phyloP scores from a whole-genome alignment of 2,113 vertebrate genomes.

The Myrmophylax atrothorax region DNA sequence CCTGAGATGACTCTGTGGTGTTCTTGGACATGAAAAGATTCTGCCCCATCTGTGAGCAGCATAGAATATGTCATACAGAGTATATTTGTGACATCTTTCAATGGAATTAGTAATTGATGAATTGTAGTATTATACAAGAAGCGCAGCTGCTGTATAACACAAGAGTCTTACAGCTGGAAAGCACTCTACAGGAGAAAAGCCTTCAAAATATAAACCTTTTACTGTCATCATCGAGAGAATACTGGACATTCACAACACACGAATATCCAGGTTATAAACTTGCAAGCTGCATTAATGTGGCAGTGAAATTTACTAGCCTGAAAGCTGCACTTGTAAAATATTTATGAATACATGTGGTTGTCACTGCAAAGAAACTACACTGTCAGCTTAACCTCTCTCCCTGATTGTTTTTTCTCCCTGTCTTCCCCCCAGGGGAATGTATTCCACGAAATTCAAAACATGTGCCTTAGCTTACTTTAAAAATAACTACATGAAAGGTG shows the following conservation, averaged over 20 bases:
- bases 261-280: conserved; percentile 72
- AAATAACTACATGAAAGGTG: conserved; percentile 16
- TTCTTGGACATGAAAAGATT: not conserved
- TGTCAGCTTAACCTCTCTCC: conserved; percentile 63
- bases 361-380: conserved; percentile 68
- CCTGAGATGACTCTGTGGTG: not conserved
- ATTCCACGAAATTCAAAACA: conserved; percentile 51
- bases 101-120: conserved; percentile 53
- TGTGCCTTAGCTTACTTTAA: conserved; percentile 21
- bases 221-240: conserved; percentile 54
- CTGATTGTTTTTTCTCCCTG: conserved; percentile 20
- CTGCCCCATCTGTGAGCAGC: not conserved
- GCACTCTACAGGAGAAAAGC: conserved; percentile 41
- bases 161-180: conserved; percentile 41
- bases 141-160: conserved; percentile 51
- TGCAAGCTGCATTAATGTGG: conserved; percentile 70
- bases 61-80: conserved; percentile 16
- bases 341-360: conserved; percentile 78
- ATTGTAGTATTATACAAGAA: conserved; percentile 29
- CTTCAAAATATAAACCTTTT: conserved; percentile 70
- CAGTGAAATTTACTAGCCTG: conserved; percentile 76
- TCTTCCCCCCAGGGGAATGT: conserved; percentile 13
- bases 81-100: conserved; percentile 63
- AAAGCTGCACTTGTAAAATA: conserved; percentile 78
- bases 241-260: conserved; percentile 62